Base-by-base conservation (phyloP, 1,140 invertebrate genomes). In the Papilio xuthus region DNA sequence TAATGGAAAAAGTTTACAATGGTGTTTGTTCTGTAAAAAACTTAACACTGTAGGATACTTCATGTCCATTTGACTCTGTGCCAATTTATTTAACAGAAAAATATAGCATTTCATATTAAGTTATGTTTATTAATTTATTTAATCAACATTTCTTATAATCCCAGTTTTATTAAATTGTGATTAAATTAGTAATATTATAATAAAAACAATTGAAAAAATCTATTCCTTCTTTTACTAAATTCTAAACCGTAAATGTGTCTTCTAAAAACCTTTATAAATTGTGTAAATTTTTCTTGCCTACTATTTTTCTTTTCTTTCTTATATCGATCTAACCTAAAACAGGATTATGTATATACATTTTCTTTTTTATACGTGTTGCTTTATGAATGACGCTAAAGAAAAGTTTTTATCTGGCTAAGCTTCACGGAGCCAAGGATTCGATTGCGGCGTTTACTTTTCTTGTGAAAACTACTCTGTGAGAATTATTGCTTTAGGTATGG, bases 401-500 rank as follows among this genome's bases (percentile, higher is more conserved):
- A 53, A 75, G 72, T 75, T 75, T 73, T 75, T 75, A 75, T 75
- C 72, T 75, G 26, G 20, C 42, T 74, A 74, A 74, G 72, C 44
- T 32, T 53, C 47, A 13, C 72, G 72, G 23, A 75, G 47, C 72
- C 72, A 53, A 53, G 77, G 32, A 81, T 80, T 80, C 80, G 80
- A 82, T 80, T 56, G 78, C 63, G 67, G 69, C 83, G 56, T 86
- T 85, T 88, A 86, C 88, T 89, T 85, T 83, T 82, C 83, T 82
- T 84, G 83, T 85, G 82, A 83, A 89, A 91, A 91, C 89, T 90
- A 88, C 86, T 89, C 86, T 26, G 81, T 12, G 81, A 84, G 87
- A 92, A 81, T 91, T 93, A 92, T 92, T 86, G 86, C 88, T 86
- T 84, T 89, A 91, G 86, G 88, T 92, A 90, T 88, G 82, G 87